Conservation (phyloP, 2,113 vertebrate genomes). For the Leuciscus idus region DNA sequence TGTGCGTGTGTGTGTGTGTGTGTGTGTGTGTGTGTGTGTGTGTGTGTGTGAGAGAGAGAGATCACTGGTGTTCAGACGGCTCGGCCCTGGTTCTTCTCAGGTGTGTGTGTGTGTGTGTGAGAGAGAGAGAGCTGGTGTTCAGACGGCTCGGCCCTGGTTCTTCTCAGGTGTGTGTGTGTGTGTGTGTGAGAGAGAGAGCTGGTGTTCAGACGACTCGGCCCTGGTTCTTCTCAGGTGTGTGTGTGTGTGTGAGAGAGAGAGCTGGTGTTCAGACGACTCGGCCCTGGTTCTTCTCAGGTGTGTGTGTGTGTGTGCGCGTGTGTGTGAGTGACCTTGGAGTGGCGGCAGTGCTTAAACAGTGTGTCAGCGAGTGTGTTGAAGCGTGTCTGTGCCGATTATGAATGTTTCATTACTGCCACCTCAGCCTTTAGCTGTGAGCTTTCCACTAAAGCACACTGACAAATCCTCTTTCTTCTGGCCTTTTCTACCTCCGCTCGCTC, state of each 20-base stretch:
- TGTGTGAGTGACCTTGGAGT: slow-evolving; percentile 78
- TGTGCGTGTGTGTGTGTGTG: too few relatives aligned
- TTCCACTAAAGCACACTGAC: slow-evolving; percentile 69
- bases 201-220: too few relatives aligned
- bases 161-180: slow-evolving; percentile 42
- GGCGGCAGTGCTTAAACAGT: slow-evolving; percentile 77
- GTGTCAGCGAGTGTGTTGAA: slow-evolving; percentile 78
- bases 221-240: background rate
- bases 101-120: slow-evolving; percentile 9
- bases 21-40: slow-evolving; percentile 26
- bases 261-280: background rate
- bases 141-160: too few relatives aligned
- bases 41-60: background rate
- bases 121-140: background rate
- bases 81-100: too few relatives aligned
- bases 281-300: slow-evolving; percentile 31
- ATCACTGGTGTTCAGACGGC: too few relatives aligned
- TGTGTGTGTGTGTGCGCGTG: slow-evolving; percentile 46
- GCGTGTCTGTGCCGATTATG: slow-evolving; percentile 83
- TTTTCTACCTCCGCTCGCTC: slow-evolving; percentile 57
- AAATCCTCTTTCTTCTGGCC: slow-evolving; percentile 82
- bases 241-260: background rate
- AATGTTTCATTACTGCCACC: slow-evolving; percentile 84
- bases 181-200: too few relatives aligned
- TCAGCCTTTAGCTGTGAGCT: slow-evolving; percentile 72